phyloP scores from a whole-genome alignment of 1,140 invertebrate genomes.

The Hermetia illucens region DNA sequence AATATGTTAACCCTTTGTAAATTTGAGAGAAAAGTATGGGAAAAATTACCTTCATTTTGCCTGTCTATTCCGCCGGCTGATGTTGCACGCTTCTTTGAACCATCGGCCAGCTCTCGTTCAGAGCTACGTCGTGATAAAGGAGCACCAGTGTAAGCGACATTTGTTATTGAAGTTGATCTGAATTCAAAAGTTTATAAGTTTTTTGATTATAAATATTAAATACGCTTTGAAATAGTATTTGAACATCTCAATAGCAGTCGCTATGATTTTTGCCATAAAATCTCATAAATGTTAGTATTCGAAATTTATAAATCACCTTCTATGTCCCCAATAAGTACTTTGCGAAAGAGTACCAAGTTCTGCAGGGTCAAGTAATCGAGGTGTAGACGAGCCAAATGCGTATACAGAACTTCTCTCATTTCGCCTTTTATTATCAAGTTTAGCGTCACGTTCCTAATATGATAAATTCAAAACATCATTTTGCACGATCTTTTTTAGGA shows the following conservation, averaged over 20 bases:
- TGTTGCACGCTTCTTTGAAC: constrained; percentile 66
- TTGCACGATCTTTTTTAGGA: no score
- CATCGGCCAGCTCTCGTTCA: constrained; percentile 61
- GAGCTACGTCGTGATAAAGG: constrained; percentile 67
- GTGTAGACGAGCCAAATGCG: constrained; percentile 80
- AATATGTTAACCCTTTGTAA: no score
- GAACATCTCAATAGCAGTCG: no score
- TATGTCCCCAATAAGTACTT: constrained; percentile 60
- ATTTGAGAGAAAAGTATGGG: no score
- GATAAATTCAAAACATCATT: background rate
- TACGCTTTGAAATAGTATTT: no score
- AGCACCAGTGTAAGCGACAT: constrained; percentile 54
- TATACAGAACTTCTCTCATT: constrained; percentile 55
- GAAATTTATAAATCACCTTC: constrained; percentile 35
- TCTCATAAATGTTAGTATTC: no score
- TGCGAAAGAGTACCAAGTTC: constrained; percentile 43
- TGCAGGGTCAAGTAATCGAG: constrained; percentile 67
- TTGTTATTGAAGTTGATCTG: constrained; percentile 74
- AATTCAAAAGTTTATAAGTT: constrained; percentile 14
- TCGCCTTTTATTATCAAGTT: constrained; percentile 57
- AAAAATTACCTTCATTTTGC: constrained; percentile 47
- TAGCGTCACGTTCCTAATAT: constrained; percentile 59
- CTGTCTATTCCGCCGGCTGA: constrained; percentile 58
- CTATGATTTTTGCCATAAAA: no score
- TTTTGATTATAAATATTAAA: background rate